phyloP scores from a whole-genome alignment of 2,113 vertebrate genomes.

The Megaceryle maxima region DNA sequence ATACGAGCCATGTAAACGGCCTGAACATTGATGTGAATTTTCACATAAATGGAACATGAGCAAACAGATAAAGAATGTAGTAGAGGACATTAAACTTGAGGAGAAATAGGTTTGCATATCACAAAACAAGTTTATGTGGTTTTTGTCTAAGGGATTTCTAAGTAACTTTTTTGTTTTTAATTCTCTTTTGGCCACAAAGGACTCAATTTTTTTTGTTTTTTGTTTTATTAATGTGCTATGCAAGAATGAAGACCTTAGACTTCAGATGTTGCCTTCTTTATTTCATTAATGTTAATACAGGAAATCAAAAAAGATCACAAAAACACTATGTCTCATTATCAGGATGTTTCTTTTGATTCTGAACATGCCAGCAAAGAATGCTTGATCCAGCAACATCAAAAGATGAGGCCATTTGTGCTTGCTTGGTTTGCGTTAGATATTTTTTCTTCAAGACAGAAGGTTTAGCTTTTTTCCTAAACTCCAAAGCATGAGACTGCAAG shows the following conservation, averaged over 20 bases:
- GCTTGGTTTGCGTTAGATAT: constrained; percentile 55
- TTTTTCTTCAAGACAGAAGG: constrained; percentile 58
- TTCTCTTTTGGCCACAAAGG: constrained; percentile 33
- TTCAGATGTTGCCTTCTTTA: constrained; percentile 68
- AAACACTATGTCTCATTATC: constrained; percentile 70
- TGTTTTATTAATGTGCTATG: not conserved
- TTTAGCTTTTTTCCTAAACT: constrained; percentile 55
- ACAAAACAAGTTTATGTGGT: not conserved
- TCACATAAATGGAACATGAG: not conserved
- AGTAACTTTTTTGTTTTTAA: not conserved
- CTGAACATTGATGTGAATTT: not conserved
- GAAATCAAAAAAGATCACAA: constrained; percentile 68
- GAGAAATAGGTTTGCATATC: not conserved
- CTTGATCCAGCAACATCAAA: constrained; percentile 74
- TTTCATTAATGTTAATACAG: constrained; percentile 70
- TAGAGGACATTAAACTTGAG: not conserved
- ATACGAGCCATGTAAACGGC: not conserved
- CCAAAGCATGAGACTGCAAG: constrained; percentile 51
- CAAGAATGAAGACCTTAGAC: constrained; percentile 57
- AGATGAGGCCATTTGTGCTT: constrained; percentile 59
- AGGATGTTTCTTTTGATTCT: constrained; percentile 66
- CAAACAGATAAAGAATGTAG: not conserved
- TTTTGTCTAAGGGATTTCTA: not conserved
- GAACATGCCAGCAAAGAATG: constrained; percentile 64
- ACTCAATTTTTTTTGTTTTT: not conserved